Evolutionary conservation across 2,113 vertebrate genomes (phyloP), one percentile per base, ranked within the genome.

Genomic region (Nibea coibor): DNA sequence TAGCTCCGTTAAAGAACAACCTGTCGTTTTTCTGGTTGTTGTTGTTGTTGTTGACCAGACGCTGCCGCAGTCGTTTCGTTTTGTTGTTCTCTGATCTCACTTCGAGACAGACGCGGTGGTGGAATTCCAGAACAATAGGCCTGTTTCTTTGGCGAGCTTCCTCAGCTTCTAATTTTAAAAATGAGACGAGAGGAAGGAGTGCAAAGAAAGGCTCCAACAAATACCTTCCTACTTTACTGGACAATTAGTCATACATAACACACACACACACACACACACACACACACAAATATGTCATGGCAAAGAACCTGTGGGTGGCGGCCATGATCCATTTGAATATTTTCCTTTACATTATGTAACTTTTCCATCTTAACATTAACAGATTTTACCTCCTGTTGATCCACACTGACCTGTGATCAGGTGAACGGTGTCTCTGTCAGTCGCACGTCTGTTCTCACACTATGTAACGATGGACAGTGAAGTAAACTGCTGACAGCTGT

Each of bases 91-190:
- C 76, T 88, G 78, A 89, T 87, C 68, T 83, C 26, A 2, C 12
- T 17, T 39, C 6, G 71, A 78, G 75, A 84, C 59, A 39, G 73
- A 64, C 62, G 48, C 53, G 26, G 74, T 14, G 80, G 0, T 83
- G 78, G 87, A 93, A 92, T 82, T 75, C 45, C 31, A 82, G 87
- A 94, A 94, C 88, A 92, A 92, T 91, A 71, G 78, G 42, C 70
- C 39, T 10, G 59, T n/a, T 75, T 78, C 82, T 93, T 90, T 88
- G 82, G 90, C 56, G 4, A 66, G 66, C 65, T 93, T 92, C 93
- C 93, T 88, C 62, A n/a, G 48, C 78, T 81, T 90, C 90, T 91
- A 90, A 93, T 90, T 93, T 91, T 93, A 90, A 85, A 90, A 85
- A 88, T 59, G 54, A 87, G 69, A 86, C 75, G 10, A 78, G 69